Base-by-base conservation (phyloP, 2,113 vertebrate genomes). In the Poeciliopsis prolifica region DNA sequence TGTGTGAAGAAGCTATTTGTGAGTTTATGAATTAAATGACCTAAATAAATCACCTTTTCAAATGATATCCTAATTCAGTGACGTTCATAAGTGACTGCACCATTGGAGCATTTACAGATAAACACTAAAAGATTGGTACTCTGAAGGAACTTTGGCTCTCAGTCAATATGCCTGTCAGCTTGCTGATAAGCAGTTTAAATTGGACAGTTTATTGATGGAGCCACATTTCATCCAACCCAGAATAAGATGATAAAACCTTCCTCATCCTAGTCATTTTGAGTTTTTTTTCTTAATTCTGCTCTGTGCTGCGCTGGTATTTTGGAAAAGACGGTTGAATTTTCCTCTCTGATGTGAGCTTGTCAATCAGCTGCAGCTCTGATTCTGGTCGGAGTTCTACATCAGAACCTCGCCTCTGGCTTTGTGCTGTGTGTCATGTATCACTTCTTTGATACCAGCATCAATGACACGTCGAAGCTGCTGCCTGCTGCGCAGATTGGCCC, bases 321-420 rank as follows among this genome's bases (percentile, higher is more conserved):
- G 73, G 4, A 5, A 35, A 12, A 40, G 15, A 29, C 29, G 58
- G n/a, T n/a, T 40, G 42, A 48, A 64, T 54, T 35, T 19, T 13
- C 11, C 26, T 65, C 30, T 58, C 24, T 28, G 30, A 58, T 28
- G 71, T 17, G 15, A 66, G 61, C 17, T 2, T 65, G 78, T 68
- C 70, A 60, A 14, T 73, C 54, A 28, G 9, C 31, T 12, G 28
- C 33, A 31, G 37, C 42, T 26, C 61, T 13, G 70, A 42, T 33
- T 72, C 35, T 51, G 77, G 71, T 72, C 51, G 37, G 65, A 75
- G 22, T 28, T n/a, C n/a, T 4, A 42, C 29, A 51, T 67, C 70
- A 37, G 30, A 26, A 51, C 31, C 58, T 76, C 40, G 42, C 40
- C 35, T 2, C 61, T 14, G 61, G 51, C 69, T 70, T 68, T 65